Percentiles rank a stretch among this genome's conserved stretches.
phyloP scores from a whole-genome alignment of 2,888 invertebrate genomes.

The Perizoma affinitatum region DNA sequence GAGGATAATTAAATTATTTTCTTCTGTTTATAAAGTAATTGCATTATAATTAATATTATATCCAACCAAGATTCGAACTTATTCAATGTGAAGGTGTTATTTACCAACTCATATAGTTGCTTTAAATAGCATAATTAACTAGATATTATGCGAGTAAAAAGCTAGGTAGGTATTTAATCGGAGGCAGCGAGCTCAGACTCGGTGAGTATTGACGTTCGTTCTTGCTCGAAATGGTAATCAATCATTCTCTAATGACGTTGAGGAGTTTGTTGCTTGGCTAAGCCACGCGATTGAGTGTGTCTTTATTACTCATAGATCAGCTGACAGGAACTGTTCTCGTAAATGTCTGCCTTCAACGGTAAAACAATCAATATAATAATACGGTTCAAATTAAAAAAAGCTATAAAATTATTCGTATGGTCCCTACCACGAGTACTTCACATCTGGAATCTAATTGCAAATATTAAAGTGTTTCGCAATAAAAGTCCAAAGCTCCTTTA shows the following conservation, averaged over 20 bases:
- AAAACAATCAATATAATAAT: no score
- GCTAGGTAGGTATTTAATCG: background rate
- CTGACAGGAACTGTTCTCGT: no score
- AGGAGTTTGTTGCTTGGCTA: conserved; percentile 7
- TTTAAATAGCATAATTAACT: conserved; percentile 1
- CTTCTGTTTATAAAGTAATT: no score
- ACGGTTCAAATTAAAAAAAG: background rate
- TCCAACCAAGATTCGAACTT: no score
- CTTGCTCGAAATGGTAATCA: conserved; percentile 5
- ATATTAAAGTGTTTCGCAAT: conserved; percentile 20
- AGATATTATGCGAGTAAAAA: conserved; percentile 10
- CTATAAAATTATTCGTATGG: conserved; percentile 1
- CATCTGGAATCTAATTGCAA: conserved; percentile 15
- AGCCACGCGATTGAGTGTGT: conserved; percentile 5
- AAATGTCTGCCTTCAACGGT: no score
- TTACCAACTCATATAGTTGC: no score
- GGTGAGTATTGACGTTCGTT: background rate
- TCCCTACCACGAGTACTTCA: background rate
- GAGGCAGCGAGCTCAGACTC: background rate
- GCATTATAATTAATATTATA: no score
- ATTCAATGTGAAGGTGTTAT: no score
- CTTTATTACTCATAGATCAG: background rate
- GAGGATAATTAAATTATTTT: no score
- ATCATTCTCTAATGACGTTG: conserved; percentile 14
- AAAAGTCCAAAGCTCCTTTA: conserved; percentile 14